Evolutionary conservation across 64 coral and sea anemone genomes (phyloP), one percentile per base, ranked within the genome.

Genomic region (Platygyra sinensis): DNA sequence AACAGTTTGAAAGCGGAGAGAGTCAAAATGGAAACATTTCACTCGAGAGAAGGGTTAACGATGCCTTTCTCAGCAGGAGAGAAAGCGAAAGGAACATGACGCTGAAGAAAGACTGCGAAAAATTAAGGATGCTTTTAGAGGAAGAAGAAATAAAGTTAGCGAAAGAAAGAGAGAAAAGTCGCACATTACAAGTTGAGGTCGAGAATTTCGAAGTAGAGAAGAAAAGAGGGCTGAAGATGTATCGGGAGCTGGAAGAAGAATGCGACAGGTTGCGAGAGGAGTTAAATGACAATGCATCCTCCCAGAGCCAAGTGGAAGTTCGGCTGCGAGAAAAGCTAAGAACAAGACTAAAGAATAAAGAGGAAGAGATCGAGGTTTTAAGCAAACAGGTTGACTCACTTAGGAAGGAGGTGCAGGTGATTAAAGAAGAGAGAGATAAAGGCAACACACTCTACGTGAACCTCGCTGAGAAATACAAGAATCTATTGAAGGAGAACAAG

Each of bases 361-460:
- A 85, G 46, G 60, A 71, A 15, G 62, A 85, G 71, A 85, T 71
- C 36, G 63, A 72, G n/a, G 36, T 42, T 85, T 36, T 85, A 0
- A 52, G 13, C 24, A 85, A 85, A 19, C 63, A 52, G 51, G 20
- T 85, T 8, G 81, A 85, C 18, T 25, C 38, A 32, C n/a, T 85
- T 2, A 85, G 24, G 12, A 72, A 71, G 51, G 62, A 85, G 10
- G 24, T 85, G 1, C 63, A 85, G 2, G 20, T 19, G 0, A 85
- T 85, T 39, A 71, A 67, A 38, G 81, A 85, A 14, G 81, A 85
- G 71, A 85, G 63, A 72, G 81, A 69, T 10, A 85, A 85, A 29
- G 81, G 62, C 1, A 31, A 85, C 63, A 85, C 36, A 11, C 81
- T 85, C 11, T 85, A 71, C 13, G 63, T 50, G 18, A 67, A 64